Percentiles rank a stretch among this genome's conserved stretches.
Evolutionary conservation across 2,113 vertebrate genomes (phyloP).

Genomic region (Platichthys flesus): DNA sequence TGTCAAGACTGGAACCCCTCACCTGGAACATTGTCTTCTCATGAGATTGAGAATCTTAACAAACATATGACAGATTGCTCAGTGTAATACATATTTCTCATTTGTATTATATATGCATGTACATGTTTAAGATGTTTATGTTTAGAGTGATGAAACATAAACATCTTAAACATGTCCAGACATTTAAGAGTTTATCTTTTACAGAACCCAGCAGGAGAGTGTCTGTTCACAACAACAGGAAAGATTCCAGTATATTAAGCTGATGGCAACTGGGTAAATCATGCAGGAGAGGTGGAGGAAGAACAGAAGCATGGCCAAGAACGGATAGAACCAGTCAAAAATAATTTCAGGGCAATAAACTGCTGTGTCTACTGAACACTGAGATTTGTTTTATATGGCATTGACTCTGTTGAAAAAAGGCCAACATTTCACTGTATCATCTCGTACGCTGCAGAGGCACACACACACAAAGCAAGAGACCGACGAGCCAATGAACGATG

Average conservation of each 20-base stretch:
- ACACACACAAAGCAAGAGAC: slow-evolving; percentile 12
- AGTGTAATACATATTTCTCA: too few species aligned
- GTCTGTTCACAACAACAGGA: too few species aligned
- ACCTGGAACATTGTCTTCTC: background rate
- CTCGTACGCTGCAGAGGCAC: slow-evolving; percentile 13
- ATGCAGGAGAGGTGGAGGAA: background rate
- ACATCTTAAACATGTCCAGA: too few species aligned
- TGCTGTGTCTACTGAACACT: too few species aligned
- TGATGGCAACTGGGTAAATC: too few species aligned
- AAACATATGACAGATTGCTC: too few species aligned
- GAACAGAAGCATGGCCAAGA: background rate
- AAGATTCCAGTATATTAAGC: too few species aligned
- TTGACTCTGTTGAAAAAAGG: slow-evolving; percentile 14
- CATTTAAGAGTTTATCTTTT: too few species aligned
- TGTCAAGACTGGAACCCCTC: slow-evolving; percentile 1
- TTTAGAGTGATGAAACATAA: too few species aligned
- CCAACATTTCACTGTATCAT: slow-evolving; percentile 29
- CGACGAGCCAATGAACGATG: slow-evolving; percentile 26
- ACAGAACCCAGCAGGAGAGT: too few species aligned
- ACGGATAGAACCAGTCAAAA: slow-evolving; percentile 4
- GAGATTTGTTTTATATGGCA: slow-evolving; percentile 8
- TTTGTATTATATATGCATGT: too few species aligned
- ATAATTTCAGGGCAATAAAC: background rate
- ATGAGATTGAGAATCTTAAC: background rate
- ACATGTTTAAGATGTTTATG: too few species aligned